Percentiles rank a stretch among this genome's conserved stretches.
Conservation (phyloP, 2,113 vertebrate genomes). For the Actenoides lindsayi region DNA sequence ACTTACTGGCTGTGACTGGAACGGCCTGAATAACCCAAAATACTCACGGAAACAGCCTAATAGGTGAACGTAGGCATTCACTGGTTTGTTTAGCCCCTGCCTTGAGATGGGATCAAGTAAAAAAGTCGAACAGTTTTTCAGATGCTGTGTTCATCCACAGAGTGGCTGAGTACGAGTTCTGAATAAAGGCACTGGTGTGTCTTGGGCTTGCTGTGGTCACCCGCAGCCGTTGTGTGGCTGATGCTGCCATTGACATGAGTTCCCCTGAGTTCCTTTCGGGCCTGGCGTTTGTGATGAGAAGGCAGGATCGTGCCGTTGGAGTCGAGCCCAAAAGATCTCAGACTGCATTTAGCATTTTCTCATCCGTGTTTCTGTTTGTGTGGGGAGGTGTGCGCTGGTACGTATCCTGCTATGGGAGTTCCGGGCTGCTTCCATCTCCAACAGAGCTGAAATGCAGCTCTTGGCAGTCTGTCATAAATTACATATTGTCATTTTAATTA, state of each 20-base stretch:
- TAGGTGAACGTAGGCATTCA: background rate
- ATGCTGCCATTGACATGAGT: background rate
- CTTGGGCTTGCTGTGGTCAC: background rate
- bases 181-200: background rate
- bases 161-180: background rate
- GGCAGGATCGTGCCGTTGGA: background rate
- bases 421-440: background rate
- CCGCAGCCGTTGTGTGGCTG: background rate
- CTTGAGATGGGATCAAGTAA: background rate
- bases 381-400: accelerated
- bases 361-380: accelerated
- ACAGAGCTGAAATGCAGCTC: background rate
- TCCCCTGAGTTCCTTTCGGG: background rate
- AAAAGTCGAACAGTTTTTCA: background rate
- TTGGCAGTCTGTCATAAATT: background rate
- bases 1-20: background rate
- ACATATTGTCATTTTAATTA: background rate
- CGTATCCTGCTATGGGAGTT: background rate
- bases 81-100: background rate
- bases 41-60: background rate
- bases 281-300: background rate
- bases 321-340: background rate
- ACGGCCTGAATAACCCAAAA: background rate
- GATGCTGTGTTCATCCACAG: background rate
- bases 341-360: background rate